Evolutionary conservation across 2,888 invertebrate species (phyloP).

Genomic region (Tinea pellionella): DNA sequence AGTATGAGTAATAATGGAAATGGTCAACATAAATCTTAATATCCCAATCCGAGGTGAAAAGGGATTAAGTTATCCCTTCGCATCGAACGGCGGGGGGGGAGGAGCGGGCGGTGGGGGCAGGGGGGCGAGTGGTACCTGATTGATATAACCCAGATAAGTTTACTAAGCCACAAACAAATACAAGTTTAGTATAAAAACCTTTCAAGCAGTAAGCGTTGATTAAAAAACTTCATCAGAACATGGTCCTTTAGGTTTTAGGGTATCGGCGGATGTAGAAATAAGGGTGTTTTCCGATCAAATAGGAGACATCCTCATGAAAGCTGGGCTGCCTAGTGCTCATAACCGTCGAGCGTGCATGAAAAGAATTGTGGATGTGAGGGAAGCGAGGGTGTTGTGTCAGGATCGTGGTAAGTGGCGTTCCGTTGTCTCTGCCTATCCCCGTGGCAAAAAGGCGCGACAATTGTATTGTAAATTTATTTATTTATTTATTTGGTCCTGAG

Average conservation of each 20-base stretch:
- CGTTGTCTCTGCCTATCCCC: too few relatives aligned
- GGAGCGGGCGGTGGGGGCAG: not conserved
- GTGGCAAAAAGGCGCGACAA: too few relatives aligned
- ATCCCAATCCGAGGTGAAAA: not conserved
- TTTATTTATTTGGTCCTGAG: too few relatives aligned
- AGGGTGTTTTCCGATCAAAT: too few relatives aligned
- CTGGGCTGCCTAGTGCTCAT: too few relatives aligned
- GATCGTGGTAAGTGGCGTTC: too few relatives aligned
- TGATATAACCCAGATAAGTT: conserved; percentile 1
- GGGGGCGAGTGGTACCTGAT: not conserved
- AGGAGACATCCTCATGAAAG: too few relatives aligned
- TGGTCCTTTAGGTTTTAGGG: not conserved
- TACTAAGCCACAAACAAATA: conserved; percentile 4
- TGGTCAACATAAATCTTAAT: not conserved
- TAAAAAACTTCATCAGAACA: conserved; percentile 5
- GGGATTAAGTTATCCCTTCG: not conserved
- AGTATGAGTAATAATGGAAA: not conserved
- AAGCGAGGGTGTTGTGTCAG: too few relatives aligned
- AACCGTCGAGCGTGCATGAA: too few relatives aligned
- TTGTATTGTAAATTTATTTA: too few relatives aligned
- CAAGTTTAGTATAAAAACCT: not conserved
- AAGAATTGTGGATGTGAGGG: too few relatives aligned
- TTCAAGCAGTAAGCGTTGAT: not conserved
- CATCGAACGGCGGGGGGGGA: not conserved
- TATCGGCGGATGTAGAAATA: too few relatives aligned